Evolutionary conservation across 2,797 vertebrate species (phyloP).

Genomic region (Leptoclinus maculatus): DNA sequence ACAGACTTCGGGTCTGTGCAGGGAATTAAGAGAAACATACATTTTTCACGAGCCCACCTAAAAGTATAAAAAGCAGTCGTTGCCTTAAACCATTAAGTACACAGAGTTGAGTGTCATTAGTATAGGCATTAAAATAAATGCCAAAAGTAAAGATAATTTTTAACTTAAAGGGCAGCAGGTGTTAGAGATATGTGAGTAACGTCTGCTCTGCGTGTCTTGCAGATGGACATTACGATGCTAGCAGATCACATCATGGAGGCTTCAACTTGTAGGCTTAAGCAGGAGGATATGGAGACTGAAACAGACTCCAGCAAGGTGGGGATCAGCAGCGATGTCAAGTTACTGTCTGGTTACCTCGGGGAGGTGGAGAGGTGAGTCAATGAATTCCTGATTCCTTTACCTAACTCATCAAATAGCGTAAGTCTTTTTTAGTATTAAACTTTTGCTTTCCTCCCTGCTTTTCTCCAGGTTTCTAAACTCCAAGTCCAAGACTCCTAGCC

Average conservation of each 20-base stretch:
- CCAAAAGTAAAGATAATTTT: background rate
- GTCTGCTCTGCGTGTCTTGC: conserved; percentile 40
- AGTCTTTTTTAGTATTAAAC: background rate
- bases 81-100: background rate
- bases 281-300: conserved; percentile 88
- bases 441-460: background rate
- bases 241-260: conserved; percentile 97
- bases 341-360: conserved; percentile 95
- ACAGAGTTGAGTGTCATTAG: background rate
- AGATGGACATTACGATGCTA: conserved; percentile 96
- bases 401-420: background rate
- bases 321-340: conserved; percentile 92
- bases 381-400: background rate
- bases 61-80: background rate
- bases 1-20: background rate
- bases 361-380: conserved; percentile 90
- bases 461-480: conserved; percentile 88
- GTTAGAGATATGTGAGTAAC: conserved; percentile 3
- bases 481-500: conserved; percentile 88
- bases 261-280: conserved; percentile 92
- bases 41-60: background rate
- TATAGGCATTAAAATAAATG: conserved; percentile 2
- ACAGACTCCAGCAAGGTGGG: conserved; percentile 80
- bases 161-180: background rate
- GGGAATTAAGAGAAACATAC: background rate